Conservation (phyloP, 2,888 invertebrate genomes). For the Boloria euphrosyne region DNA sequence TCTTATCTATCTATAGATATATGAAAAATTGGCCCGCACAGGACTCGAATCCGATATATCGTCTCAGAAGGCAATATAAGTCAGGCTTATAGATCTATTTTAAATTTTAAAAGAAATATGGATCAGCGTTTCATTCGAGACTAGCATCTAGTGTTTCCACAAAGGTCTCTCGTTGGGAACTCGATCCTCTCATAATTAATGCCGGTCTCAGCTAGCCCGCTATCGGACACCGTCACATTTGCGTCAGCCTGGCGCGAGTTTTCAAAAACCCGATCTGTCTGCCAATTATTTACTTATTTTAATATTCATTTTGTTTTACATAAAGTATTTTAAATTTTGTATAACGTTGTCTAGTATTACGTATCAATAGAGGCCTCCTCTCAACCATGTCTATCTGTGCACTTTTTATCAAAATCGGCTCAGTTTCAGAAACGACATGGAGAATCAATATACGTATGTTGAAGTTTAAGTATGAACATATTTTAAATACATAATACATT, state of each 20-base stretch:
- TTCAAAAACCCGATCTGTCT: slow-evolving; percentile 69
- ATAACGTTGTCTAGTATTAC: not conserved
- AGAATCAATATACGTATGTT: too few species aligned
- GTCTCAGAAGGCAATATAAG: not conserved
- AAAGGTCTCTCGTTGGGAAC: slow-evolving; percentile 47
- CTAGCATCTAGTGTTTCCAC: slow-evolving; percentile 30
- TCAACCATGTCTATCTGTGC: too few species aligned
- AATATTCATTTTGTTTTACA: not conserved
- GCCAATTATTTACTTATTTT: slow-evolving; percentile 44
- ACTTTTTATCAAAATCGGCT: too few species aligned
- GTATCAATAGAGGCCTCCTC: not conserved
- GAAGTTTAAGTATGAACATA: too few species aligned
- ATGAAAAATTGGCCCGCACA: too few species aligned
- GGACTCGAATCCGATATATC: too few species aligned
- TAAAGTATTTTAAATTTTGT: not conserved
- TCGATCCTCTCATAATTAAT: slow-evolving; percentile 69
- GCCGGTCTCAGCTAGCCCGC: slow-evolving; percentile 63
- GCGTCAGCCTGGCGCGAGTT: slow-evolving; percentile 60
- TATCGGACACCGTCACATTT: slow-evolving; percentile 45
- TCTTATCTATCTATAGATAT: too few species aligned
- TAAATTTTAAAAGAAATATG: slow-evolving; percentile 17
- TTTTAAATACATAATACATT: too few species aligned
- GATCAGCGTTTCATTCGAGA: slow-evolving; percentile 17
- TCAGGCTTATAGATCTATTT: not conserved
- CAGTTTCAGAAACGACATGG: too few species aligned